Evolutionary conservation across 1,140 invertebrate genomes (phyloP), one percentile per base, ranked within the genome.

Genomic region (Hypsibius dujardini): DNA sequence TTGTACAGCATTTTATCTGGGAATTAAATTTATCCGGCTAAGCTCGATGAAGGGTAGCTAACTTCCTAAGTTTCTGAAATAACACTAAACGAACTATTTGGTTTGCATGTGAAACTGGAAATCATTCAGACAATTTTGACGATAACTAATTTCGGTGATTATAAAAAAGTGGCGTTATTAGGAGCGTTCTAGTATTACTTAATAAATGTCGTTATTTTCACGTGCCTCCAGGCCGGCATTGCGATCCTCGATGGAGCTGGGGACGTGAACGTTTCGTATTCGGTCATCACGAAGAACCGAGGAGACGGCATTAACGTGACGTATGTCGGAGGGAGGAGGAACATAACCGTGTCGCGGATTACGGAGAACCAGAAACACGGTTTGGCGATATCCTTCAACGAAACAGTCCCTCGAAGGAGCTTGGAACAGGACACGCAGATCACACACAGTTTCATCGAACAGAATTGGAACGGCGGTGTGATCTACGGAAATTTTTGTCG

Each of bases 261-360:
- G n/a, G 88, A 94, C 76, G 85, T 98, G 0, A 92, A 97, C 76
- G 84, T 99, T 1, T 95, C 92, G 2, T 85, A 87, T 74, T 91
- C 89, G 73, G 84, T 87, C 75, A 88, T 98, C 56, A 87, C 85
- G 1, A 88, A 91, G 74, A 99, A 98, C 78, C 85, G 87, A 76
- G 95, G 84, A 2, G 84, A 85, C 76, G 85, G 85, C 14, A 77
- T 84, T 3, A 94, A 95, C 75, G 87, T 96, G 1, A 94, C 92
- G 0, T 90, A 90, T 72, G 87, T 89, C 1, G 92, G 93, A 1
- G 93, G 94, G 1, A 87, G 87, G 73, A 83, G 89, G 70, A 92
- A 97, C 76, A 83, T 97, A 50, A 93, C 92, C 12, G 82, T 85
- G 75, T 88, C 87, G 46, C 60, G 87, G 83, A 73, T 93, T 85